These are phyloP conservation scores for Drosophila kohkoa DNA, from an alignment of 1,140 invertebrate genomes.

Conservation along the genomic window DNA sequence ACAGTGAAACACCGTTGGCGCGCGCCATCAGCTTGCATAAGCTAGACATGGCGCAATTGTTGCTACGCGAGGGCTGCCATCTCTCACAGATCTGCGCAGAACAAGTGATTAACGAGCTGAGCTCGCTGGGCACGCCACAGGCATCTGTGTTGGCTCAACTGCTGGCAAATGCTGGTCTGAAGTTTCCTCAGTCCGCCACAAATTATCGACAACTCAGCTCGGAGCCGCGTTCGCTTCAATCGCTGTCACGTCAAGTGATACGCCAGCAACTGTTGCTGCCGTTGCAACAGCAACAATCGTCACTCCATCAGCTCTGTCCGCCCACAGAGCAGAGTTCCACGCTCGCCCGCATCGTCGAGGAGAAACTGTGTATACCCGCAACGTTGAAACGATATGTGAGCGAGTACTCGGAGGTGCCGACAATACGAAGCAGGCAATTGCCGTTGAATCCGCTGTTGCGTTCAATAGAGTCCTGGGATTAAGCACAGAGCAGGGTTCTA, in stretches of 20 bases:
- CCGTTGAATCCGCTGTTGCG: constrained; percentile 15
- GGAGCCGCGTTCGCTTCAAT: constrained; percentile 61
- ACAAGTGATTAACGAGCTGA: constrained; percentile 60
- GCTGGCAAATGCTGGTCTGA: constrained; percentile 64
- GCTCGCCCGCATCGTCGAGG: constrained; percentile 62
- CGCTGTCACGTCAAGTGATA: constrained; percentile 61
- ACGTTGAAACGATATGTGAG: constrained; percentile 68
- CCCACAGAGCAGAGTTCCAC: constrained; percentile 61
- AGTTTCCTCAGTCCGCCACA: constrained; percentile 50
- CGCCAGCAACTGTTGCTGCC: constrained; percentile 48
- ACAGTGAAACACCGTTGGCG: constrained; percentile 86
- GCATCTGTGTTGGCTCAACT: constrained; percentile 55
- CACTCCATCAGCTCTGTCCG: constrained; percentile 54
- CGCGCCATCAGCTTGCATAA: constrained; percentile 85
- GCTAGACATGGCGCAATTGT: constrained; percentile 83
- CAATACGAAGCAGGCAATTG: constrained; percentile 25
- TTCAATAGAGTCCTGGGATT: constrained; percentile 60
- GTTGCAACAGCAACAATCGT: constrained; percentile 34
- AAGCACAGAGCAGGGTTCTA: constrained; percentile 44
- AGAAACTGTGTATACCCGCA: constrained; percentile 60
- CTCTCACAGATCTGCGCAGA: constrained; percentile 71
- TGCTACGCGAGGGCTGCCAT: constrained; percentile 86
- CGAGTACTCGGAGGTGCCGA: constrained; percentile 67
- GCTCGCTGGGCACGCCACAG: constrained; percentile 27
- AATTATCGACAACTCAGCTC: constrained; percentile 41